phyloP scores from a whole-genome alignment of 2,888 invertebrate species.

The Tiliacea citrago region DNA sequence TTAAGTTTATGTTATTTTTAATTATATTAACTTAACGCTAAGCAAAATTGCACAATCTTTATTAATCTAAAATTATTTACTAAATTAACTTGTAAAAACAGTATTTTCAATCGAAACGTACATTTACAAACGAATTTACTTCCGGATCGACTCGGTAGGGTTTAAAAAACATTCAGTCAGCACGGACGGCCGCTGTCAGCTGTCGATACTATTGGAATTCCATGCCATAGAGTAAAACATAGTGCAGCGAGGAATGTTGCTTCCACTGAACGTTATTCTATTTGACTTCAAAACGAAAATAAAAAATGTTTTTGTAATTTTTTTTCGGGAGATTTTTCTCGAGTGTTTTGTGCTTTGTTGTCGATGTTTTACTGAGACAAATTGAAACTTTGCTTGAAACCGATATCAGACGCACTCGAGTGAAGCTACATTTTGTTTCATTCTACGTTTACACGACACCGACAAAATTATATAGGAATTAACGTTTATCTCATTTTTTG shows the following conservation, averaged over 20 bases:
- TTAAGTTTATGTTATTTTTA: background rate
- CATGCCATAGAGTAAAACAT: slow-evolving; percentile 12
- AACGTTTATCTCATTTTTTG: background rate
- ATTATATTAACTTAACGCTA: background rate
- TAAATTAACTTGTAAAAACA: background rate
- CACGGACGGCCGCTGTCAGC: background rate
- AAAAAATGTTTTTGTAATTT: background rate
- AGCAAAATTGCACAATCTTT: background rate
- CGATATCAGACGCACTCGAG: background rate
- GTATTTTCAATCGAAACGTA: background rate
- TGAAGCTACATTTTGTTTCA: background rate
- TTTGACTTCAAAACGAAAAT: background rate
- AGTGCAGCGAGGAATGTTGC: background rate
- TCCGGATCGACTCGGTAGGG: background rate
- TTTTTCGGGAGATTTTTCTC: background rate
- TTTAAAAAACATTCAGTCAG: background rate
- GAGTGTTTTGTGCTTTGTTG: background rate
- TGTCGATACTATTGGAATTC: background rate
- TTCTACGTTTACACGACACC: background rate
- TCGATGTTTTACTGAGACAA: background rate
- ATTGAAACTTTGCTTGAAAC: background rate
- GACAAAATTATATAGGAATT: background rate
- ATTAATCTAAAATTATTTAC: background rate
- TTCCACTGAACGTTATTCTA: background rate
- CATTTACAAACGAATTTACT: background rate